phyloP scores from a whole-genome alignment of 2,888 invertebrate genomes.

The Orchestes rusci region DNA sequence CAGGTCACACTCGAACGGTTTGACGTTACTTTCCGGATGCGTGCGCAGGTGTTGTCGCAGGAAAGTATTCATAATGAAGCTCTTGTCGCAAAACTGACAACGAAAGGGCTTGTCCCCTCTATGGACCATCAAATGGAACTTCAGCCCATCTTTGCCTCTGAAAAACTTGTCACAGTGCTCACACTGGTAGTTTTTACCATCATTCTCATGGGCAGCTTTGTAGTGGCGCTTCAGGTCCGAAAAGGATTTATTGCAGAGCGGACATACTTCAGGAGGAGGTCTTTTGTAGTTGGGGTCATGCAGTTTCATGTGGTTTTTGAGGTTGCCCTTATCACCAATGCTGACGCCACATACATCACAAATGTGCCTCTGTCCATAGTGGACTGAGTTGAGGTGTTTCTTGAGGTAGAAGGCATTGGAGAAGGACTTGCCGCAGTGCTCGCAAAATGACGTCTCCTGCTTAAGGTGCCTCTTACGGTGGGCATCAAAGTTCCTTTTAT shows the following conservation, averaged over 20 bases:
- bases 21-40: slow-evolving; percentile 18
- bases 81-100: slow-evolving; percentile 19
- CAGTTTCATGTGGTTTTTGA: slow-evolving; percentile 38
- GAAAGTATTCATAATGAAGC: slow-evolving; percentile 18
- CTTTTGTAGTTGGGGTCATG: slow-evolving; percentile 33
- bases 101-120: slow-evolving; percentile 19
- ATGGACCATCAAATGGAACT: slow-evolving; percentile 23
- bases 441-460: slow-evolving; percentile 40
- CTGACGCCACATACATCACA: slow-evolving; percentile 50
- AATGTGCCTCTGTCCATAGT: slow-evolving; percentile 27
- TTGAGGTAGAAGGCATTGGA: slow-evolving; percentile 30
- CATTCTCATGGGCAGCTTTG: slow-evolving; percentile 27
- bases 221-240: slow-evolving; percentile 15
- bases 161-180: slow-evolving; percentile 36
- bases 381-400: slow-evolving; percentile 37
- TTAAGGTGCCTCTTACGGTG: slow-evolving; percentile 41
- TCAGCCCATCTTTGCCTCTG: slow-evolving; percentile 24
- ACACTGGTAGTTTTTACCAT: slow-evolving; percentile 28
- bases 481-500: slow-evolving; percentile 32
- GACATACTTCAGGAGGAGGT: slow-evolving; percentile 44
- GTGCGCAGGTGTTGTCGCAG: slow-evolving; percentile 17
- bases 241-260: slow-evolving; percentile 43
- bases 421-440: slow-evolving; percentile 30
- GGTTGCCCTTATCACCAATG: slow-evolving; percentile 14
- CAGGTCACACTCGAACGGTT: slow-evolving; percentile 12